Percentiles rank a stretch among this genome's conserved stretches.
phyloP scores from a whole-genome alignment of 2,797 vertebrate genomes.

The Nyctibius grandis region DNA sequence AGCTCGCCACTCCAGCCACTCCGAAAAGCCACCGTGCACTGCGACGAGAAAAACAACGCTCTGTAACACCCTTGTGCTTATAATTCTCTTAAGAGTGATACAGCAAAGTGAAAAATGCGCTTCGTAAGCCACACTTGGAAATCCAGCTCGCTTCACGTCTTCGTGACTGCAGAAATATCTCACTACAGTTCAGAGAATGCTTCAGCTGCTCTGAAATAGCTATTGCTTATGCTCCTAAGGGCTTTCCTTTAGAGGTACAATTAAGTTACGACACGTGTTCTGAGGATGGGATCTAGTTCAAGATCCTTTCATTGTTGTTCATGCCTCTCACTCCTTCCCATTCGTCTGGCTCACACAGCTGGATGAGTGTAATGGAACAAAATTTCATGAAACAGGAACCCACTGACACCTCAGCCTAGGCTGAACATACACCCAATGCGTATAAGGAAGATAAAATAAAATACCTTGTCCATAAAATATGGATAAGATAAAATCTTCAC shows the following conservation, averaged over 20 bases:
- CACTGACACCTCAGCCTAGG: neutral
- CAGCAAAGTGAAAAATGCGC: neutral
- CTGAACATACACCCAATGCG: neutral
- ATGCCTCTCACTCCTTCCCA: neutral
- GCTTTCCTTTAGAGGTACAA: neutral
- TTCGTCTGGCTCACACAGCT: neutral
- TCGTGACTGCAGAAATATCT: neutral
- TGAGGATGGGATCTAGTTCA: neutral
- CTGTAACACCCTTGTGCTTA: neutral
- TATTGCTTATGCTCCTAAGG: neutral
- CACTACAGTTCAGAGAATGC: neutral
- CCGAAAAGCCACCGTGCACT: constrained; percentile 93
- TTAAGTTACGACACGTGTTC: neutral
- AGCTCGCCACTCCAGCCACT: constrained; percentile 87
- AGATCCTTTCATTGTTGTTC: neutral
- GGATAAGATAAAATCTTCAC: neutral
- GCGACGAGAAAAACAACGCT: neutral
- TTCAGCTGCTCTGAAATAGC: neutral
- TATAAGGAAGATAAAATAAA: neutral
- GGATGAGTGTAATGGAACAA: neutral
- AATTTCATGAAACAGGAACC: neutral
- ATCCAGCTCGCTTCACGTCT: rapidly evolving
- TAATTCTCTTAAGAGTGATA: neutral
- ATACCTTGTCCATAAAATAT: neutral
- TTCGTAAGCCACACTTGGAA: neutral